Evolutionary conservation across 1,140 invertebrate species (phyloP), one percentile per base, ranked within the genome.

Genomic region (Papilio polyxenes): DNA sequence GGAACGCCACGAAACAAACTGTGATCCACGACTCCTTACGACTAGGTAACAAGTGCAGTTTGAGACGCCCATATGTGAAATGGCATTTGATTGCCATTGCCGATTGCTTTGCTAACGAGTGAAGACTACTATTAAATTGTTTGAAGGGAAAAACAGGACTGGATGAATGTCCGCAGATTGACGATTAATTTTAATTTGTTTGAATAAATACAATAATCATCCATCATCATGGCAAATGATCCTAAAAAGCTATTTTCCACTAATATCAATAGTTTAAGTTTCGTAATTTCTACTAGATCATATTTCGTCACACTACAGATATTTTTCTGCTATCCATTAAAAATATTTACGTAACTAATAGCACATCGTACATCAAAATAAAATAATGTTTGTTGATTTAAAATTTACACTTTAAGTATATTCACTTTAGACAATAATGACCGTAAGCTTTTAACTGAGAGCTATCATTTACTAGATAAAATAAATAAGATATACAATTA

Each of bases 401-500:
- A 62, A 31, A 11, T 65, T 31, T 65, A 31, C 10, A 13, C 62
- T 65, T 65, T 31, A 65, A 37, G 65, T 31, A 69, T 13, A 72
- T 72, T 72, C 37, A 72, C 65, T 40, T 72, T 72, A 72, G 31
- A 37, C 13, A 72, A 72, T 13, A 72, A 72, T 72, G 31, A 37
- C 31, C 17, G 1, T 37, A 72, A 72, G 3, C 13, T 72, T 15
- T 72, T 40, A 37, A 37, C 65, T 72, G 4, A 37, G 6, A 59
- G 13, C 65, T 40, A 72, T 37, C 10, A 72, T 72, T 72, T 72
- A 37, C 31, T 13, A 72, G 31, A 72, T 13, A 15, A 65, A 65
- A 23, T 65, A 79, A 65, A 79, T 44, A 44, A 65, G 11, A n/a
- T 17, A 78, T 49, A 59, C 59, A 80, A 80, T 80, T 65, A 65